Evolutionary conservation across 2,888 invertebrate species (phyloP).

Genomic region (Meiosimyza platycephala): DNA sequence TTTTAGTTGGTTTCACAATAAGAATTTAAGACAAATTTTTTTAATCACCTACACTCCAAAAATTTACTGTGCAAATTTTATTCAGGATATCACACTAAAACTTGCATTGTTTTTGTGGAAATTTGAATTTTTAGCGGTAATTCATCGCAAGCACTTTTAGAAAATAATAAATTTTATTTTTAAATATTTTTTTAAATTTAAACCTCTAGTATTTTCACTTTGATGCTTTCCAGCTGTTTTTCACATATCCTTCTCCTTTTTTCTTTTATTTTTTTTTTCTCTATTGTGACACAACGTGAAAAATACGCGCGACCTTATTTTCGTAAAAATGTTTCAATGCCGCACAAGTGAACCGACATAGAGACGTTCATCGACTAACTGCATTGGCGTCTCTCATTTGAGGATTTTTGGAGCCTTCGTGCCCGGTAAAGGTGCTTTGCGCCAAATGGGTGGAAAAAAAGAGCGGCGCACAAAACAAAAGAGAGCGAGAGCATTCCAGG

Average conservation of each 20-base stretch:
- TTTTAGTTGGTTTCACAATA: too few relatives aligned
- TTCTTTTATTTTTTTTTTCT: neutral
- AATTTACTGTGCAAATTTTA: too few relatives aligned
- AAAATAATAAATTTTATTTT: too few relatives aligned
- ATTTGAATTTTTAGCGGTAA: too few relatives aligned
- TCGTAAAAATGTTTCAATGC: neutral
- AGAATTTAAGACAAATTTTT: too few relatives aligned
- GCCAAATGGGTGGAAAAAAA: neutral
- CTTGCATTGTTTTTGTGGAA: too few relatives aligned
- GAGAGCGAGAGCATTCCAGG: neutral
- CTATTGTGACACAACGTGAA: neutral
- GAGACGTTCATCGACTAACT: constrained; percentile 31
- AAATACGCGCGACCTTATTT: constrained; percentile 17
- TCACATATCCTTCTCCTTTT: neutral
- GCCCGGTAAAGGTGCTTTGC: neutral
- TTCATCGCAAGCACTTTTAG: too few relatives aligned
- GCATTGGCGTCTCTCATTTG: constrained; percentile 25
- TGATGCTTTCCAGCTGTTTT: neutral
- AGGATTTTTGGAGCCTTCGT: constrained; percentile 10
- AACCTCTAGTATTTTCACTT: neutral
- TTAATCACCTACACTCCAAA: too few relatives aligned
- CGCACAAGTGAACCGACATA: constrained; percentile 28
- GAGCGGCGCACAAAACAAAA: neutral
- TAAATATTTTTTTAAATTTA: too few relatives aligned
- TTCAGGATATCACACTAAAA: too few relatives aligned